phyloP scores from a whole-genome alignment of 2,888 invertebrate genomes.

The Crocallis elinguaria region DNA sequence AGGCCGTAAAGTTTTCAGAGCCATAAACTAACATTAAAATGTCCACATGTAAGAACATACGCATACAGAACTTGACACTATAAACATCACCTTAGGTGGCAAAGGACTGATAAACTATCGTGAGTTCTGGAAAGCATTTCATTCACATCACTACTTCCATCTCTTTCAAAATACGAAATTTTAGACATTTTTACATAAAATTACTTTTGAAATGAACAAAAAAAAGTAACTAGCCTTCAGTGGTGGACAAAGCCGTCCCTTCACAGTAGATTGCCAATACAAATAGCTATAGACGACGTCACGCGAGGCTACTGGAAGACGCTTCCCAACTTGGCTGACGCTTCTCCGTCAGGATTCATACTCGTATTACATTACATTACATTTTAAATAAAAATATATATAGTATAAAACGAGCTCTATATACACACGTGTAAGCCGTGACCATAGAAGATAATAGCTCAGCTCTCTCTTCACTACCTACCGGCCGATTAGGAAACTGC shows the following conservation, averaged over 20 bases:
- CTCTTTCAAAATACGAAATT: too few species aligned
- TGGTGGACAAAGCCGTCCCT: conserved; percentile 37
- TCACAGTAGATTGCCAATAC: conserved; percentile 39
- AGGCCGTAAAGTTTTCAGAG: not conserved
- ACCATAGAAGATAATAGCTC: not conserved
- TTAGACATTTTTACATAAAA: too few species aligned
- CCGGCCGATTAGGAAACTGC: conserved; percentile 13
- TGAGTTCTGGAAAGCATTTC: too few species aligned
- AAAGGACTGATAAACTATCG: too few species aligned
- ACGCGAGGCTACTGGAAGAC: conserved; percentile 37
- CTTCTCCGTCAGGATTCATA: conserved; percentile 10
- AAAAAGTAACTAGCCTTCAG: not conserved
- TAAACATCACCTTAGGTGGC: too few species aligned
- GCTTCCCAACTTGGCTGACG: not conserved
- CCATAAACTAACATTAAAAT: not conserved
- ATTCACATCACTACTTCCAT: too few species aligned
- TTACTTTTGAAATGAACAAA: not conserved
- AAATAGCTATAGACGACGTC: conserved; percentile 42
- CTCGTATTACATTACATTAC: conserved; percentile 18
- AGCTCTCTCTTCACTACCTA: conserved; percentile 20
- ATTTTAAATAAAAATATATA: too few species aligned
- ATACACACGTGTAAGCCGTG: too few species aligned
- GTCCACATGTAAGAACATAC: too few species aligned
- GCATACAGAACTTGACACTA: too few species aligned
- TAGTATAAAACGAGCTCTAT: too few species aligned